Base-by-base conservation (phyloP, 37 sponge, comb jelly and placozoan genomes). In the Haliclona indistincta region DNA sequence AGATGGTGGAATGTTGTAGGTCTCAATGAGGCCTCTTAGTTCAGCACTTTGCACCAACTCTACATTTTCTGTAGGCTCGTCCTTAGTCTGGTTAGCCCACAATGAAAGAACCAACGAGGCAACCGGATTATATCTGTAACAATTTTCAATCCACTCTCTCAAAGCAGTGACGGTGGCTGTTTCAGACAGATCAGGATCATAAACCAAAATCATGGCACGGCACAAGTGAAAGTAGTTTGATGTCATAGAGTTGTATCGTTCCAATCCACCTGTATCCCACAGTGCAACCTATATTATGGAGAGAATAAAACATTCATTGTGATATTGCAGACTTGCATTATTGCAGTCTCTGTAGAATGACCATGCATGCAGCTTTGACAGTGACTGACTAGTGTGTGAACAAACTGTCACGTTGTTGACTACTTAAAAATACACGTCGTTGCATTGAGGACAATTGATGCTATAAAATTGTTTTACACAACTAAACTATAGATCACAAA, bases 251-350 rank as follows among this genome's bases (percentile, higher is more conserved):
- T 29, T 62, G 11, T 41, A 38, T 51, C 82, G 26, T 53, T 82
- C 82, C 22, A 73, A 43, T 1, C 74, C 74, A 73, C 82, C 82
- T 37, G 82, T 82, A 64, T 82, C 82, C 71, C 66, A 82, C n/a
- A 82, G 39, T 33, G 47, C 30, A 53, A 73, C 63, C 82, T 82
- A 63, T 19, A 63, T n/a, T n/a, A n/a, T n/a, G n/a, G n/a, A n/a
- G n/a, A n/a, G n/a, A n/a, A n/a, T n/a, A n/a, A n/a, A n/a, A n/a
- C n/a, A n/a, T n/a, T n/a, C n/a, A n/a, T n/a, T n/a, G n/a, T n/a
- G n/a, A n/a, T n/a, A n/a, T n/a, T n/a, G 29, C 42, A 29, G 61
- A 53, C 17, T 17, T 17, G 10, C 10, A 17, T 47, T 47, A 47
- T 47, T 47, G 10, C 10, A 47, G 10, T 17, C 10, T 47, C 51